Evolutionary conservation across 1,140 invertebrate genomes (phyloP).

Genomic region (Steinernema feltiae): DNA sequence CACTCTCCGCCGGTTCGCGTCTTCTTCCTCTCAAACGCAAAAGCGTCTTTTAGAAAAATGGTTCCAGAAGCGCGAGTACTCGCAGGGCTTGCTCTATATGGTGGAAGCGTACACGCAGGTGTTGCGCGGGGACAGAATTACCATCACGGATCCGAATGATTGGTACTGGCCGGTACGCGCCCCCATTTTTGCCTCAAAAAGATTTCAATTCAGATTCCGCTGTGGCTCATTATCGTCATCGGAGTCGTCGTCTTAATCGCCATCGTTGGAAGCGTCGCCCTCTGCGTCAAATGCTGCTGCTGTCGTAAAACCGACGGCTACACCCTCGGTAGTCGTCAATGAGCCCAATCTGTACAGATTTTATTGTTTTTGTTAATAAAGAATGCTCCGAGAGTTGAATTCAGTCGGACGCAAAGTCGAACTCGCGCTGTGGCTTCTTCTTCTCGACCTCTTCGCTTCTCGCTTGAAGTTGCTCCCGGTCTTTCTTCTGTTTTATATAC

Average conservation of each 20-base stretch:
- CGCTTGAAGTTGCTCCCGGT: not conserved
- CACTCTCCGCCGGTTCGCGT: constrained; percentile 11
- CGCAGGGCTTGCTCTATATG: constrained; percentile 25
- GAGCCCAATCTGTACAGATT: not conserved
- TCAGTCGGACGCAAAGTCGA: not conserved
- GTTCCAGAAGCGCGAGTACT: constrained; percentile 26
- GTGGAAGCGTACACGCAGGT: constrained; percentile 18
- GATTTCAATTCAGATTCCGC: no score
- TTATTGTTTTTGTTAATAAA: not conserved
- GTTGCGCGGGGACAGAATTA: constrained; percentile 5
- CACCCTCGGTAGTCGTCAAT: not conserved
- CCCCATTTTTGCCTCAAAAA: no score
- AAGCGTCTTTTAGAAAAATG: constrained; percentile 7
- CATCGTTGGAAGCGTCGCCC: not conserved
- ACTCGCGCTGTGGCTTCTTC: not conserved
- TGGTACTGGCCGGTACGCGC: constrained; percentile 25
- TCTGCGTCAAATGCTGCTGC: constrained; percentile 17
- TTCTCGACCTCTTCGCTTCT: not conserved
- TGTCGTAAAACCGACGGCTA: not conserved
- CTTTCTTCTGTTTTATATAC: not conserved
- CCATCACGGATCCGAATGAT: constrained; percentile 11
- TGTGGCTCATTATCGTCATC: constrained; percentile 21
- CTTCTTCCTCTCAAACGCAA: not conserved
- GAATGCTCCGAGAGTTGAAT: no score
- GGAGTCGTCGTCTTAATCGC: not conserved